Percentiles rank a stretch among this genome's conserved stretches.
phyloP scores from a whole-genome alignment of 2,888 invertebrate genomes.

The Pristionchus fissidentatus region DNA sequence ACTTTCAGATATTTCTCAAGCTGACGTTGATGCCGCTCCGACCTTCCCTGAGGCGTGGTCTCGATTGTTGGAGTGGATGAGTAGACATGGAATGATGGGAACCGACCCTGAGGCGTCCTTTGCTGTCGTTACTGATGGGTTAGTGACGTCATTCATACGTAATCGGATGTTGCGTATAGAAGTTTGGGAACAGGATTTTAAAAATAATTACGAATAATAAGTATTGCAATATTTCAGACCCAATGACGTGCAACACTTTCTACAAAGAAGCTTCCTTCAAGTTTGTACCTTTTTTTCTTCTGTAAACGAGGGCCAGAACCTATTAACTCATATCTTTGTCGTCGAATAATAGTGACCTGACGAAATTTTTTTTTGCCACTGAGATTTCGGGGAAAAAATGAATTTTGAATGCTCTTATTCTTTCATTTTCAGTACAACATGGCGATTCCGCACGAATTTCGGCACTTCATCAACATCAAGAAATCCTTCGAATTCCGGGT shows the following conservation, averaged over 20 bases:
- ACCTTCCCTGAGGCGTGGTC: slow-evolving; percentile 78
- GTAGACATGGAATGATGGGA: slow-evolving; percentile 74
- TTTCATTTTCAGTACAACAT: slow-evolving; percentile 56
- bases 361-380: too few species aligned
- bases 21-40: slow-evolving; percentile 79
- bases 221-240: slow-evolving; percentile 8
- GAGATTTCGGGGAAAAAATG: neutral
- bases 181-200: too few species aligned
- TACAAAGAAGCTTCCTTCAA: slow-evolving; percentile 43
- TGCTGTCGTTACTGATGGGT: slow-evolving; percentile 80
- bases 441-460: slow-evolving; percentile 69
- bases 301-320: neutral
- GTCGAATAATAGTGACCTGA: too few species aligned
- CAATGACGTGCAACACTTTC: slow-evolving; percentile 45
- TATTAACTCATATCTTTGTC: too few species aligned
- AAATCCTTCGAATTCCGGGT: slow-evolving; percentile 49
- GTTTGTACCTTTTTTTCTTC: slow-evolving; percentile 42
- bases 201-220: too few species aligned
- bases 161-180: too few species aligned
- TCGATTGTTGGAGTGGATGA: slow-evolving; percentile 78
- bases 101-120: slow-evolving; percentile 76
- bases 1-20: slow-evolving; percentile 74
- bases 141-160: too few species aligned
- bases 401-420: too few species aligned
- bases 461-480: slow-evolving; percentile 79